Base-by-base conservation (phyloP, 2,113 vertebrate genomes). In the Apaloderma vittatum region DNA sequence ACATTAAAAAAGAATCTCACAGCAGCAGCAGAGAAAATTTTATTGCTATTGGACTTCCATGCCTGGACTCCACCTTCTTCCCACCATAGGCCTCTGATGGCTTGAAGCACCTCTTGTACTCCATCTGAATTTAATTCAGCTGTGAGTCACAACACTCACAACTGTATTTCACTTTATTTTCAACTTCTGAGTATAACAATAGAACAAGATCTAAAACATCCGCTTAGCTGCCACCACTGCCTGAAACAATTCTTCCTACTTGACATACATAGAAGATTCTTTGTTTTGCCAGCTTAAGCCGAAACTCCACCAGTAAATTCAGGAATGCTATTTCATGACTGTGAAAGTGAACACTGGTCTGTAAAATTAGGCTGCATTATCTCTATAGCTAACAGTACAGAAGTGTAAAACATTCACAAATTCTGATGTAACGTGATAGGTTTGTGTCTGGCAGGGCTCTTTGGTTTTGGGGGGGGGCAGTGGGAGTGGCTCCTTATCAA, bases 1-100 rank as follows among this genome's bases (percentile, higher is more conserved):
- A 27, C 26, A 75, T 30, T 52, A 13, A 65, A 61, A 61, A 54
- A 30, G 26, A 49, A 13, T 6, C 48, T 43, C 32, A 48, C 4
- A 57, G 66, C 21, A 86, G n/a, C 90, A 95, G 61, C 2, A 48
- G 6, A 34, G 17, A 74, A 94, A n/a, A 82, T 21, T n/a, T 45
- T 76, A 36, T 30, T 73, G 27, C 24, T 80, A 17, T 15, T 54
- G 27, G 46, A 81, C 14, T 90, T 73, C 17, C 5, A 65, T 13
- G 11, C 2, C 30, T 45, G 13, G 8, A 61, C 54, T 86, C 10
- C 15, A 58, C 6, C 9, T 88, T 76, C 12, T 83, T 80, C 24
- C 15, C 30, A 80, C 19, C 3, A 2, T 3, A 45, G 21, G 3
- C 11, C 4, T 4, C 9, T 45, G 15, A 46, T 1, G 48, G 29